Evolutionary conservation across 2,113 vertebrate species (phyloP), one percentile per base, ranked within the genome.

Genomic region (Barbus barbus): DNA sequence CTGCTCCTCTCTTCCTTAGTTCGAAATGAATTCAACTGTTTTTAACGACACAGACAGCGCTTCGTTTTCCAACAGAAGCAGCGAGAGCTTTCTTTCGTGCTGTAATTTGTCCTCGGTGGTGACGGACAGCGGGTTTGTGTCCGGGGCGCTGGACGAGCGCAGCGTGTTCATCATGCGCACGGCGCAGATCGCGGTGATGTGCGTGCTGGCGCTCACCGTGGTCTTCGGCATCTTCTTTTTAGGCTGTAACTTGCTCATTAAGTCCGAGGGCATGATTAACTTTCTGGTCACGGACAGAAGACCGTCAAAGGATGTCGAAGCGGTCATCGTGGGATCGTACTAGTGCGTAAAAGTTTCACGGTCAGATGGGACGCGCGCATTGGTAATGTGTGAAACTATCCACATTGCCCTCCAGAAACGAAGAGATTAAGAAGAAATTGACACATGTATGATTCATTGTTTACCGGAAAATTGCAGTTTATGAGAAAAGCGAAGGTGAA

Each of bases 241-340:
- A 13, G 96, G 95, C 86, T 97, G 96, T 88, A 97, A 97, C 88
- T 93, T 97, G 20, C 95, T 97, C 79, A 96, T 97, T 91, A 97
- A 96, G 90, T 97, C 96, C 26, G 95, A 96, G 74, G 95, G 96
- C 3, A 97, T 96, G 96, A 94, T 97, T 89, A 96, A 97, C 94
- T 96, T 96, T 87, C 88, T 97, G 79, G 96, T 95, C 36, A 96
- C 95, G 89, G 96, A 97, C 5, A 92, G 96, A 48, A 92, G 96
- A 83, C 93, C 95, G 56, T 97, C 96, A 61, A 96, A 96, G 78
- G 96, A 97, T 87, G 95, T 93, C n/a, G 95, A 97, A 87, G 93
- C 95, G 13, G 94, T 95, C 86, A 93, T 95, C 61, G 95, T 95
- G 83, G 94, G 94, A 18, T 93, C 95, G 1, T 96, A 95, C 88